A percentile compares a stretch with the other conserved stretches of the same genome.
Evolutionary conservation across 2,888 invertebrate species (phyloP).

Genomic region (Pollenia labialis): DNA sequence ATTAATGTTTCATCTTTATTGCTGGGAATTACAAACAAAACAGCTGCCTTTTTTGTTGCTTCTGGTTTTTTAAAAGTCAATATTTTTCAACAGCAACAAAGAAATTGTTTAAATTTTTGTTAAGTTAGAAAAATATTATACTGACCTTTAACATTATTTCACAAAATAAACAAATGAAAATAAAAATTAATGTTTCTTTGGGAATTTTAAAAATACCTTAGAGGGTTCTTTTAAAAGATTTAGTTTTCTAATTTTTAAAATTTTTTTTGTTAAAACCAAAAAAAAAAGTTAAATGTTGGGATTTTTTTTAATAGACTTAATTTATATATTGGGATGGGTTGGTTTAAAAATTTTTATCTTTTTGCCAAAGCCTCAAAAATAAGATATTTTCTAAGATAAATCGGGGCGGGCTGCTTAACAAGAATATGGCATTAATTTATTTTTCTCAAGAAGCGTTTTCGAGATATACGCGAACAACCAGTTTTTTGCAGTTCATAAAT

Average conservation of each 20-base stretch:
- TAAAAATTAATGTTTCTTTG: conserved; percentile 24
- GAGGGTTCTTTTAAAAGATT: conserved; percentile 34
- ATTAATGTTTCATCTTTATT: background rate
- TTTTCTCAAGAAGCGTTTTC: too few species aligned
- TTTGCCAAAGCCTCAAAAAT: too few species aligned
- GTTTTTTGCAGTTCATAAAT: too few species aligned
- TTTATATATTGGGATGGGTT: too few species aligned
- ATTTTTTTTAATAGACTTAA: too few species aligned
- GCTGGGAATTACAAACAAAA: conserved; percentile 63
- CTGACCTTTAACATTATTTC: conserved; percentile 61
- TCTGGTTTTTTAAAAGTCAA: background rate
- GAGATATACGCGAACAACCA: too few species aligned
- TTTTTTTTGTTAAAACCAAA: background rate
- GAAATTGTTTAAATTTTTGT: conserved; percentile 50
- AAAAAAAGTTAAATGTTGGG: too few species aligned
- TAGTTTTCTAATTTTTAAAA: background rate
- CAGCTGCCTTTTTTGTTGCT: conserved; percentile 28
- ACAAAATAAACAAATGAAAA: conserved; percentile 27
- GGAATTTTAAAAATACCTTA: conserved; percentile 34
- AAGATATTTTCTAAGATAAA: too few species aligned
- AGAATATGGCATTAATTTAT: too few species aligned
- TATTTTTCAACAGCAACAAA: background rate
- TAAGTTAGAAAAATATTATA: conserved; percentile 53
- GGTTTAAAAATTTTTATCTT: too few species aligned
- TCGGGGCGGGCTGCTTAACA: too few species aligned